phyloP scores from a whole-genome alignment of 2,888 invertebrate species.

The Campoplex capitator region DNA sequence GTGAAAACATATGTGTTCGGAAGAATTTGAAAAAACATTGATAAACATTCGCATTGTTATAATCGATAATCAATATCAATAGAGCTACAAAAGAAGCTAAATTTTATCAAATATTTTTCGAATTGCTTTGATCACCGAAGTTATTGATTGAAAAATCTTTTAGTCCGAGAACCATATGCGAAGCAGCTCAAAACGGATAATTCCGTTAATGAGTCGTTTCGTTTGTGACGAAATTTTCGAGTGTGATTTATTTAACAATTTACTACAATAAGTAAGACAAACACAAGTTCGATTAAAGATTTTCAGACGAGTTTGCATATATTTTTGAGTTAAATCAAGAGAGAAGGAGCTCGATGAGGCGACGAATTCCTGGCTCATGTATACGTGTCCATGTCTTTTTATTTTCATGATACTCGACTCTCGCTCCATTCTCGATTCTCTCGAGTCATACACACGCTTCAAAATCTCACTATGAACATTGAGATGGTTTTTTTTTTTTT shows the following conservation, averaged over 20 bases:
- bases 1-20: too few relatives aligned
- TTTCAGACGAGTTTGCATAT: conserved; percentile 22
- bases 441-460: conserved; percentile 45
- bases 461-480: conserved; percentile 60
- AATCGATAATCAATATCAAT: neutral
- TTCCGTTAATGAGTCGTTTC: neutral
- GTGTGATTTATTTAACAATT: neutral
- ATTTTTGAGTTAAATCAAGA: neutral
- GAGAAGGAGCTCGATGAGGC: conserved; percentile 45
- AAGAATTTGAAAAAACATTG: too few relatives aligned
- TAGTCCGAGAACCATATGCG: neutral
- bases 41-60: neutral
- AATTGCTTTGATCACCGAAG: neutral
- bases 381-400: neutral
- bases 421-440: conserved; percentile 51
- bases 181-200: neutral
- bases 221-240: neutral
- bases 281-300: neutral
- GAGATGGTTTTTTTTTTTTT: conserved; percentile 56
- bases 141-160: neutral
- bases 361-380: neutral
- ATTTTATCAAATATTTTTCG: too few relatives aligned
- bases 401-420: conserved; percentile 28
- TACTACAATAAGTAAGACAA: neutral
- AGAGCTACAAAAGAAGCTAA: neutral